phyloP scores from a whole-genome alignment of 2,797 vertebrate genomes.

The Taenioides sp. region DNA sequence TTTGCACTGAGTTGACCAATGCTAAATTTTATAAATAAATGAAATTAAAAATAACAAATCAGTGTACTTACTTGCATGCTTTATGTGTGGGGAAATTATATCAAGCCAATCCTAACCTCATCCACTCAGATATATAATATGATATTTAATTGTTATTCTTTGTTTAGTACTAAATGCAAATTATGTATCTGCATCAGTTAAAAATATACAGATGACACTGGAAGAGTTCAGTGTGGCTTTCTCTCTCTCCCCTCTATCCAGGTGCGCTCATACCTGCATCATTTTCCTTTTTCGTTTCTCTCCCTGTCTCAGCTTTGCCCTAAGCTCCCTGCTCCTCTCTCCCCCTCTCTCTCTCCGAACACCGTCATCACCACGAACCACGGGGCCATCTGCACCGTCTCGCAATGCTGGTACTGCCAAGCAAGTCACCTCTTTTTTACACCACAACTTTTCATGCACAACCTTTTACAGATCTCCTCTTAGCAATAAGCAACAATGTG shows the following conservation, averaged over 20 bases:
- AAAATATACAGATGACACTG: neutral
- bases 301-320: constrained; percentile 67
- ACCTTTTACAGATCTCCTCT: constrained; percentile 43
- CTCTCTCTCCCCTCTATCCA: constrained; percentile 26
- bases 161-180: neutral
- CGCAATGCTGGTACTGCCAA: constrained; percentile 1
- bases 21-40: no score
- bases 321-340: constrained; percentile 54
- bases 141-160: neutral
- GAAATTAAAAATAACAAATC: no score
- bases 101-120: no score
- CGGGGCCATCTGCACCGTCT: constrained; percentile 70
- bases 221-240: neutral
- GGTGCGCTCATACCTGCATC: constrained; percentile 60
- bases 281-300: constrained; percentile 63
- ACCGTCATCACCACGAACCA: constrained; percentile 52
- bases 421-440: constrained; percentile 53
- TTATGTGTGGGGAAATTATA: no score
- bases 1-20: no score
- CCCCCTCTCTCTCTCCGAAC: constrained; percentile 51
- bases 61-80: no score
- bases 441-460: constrained; percentile 49
- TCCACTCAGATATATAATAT: no score
- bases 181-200: neutral
- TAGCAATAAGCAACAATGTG: constrained; percentile 48